Conservation (phyloP, 2,113 vertebrate species). For the Azemiops feae region DNA sequence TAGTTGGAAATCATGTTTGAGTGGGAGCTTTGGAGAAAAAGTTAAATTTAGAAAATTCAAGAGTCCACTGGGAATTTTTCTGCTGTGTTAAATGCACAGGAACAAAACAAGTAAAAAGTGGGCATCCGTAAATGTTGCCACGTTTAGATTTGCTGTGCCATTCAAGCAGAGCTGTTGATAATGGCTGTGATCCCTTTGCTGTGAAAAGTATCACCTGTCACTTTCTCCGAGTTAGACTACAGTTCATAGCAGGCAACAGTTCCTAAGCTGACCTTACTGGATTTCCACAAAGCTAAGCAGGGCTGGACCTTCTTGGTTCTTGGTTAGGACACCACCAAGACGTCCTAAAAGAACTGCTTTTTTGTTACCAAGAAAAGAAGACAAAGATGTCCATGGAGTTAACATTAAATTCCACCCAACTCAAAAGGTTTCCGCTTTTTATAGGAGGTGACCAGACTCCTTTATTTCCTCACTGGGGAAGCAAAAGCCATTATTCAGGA, state of each 20-base stretch:
- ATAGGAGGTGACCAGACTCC: not conserved
- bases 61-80: no score
- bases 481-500: not conserved
- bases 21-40: not conserved
- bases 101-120: not conserved
- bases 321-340: not conserved
- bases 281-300: not conserved
- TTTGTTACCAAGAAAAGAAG: not conserved
- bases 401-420: not conserved
- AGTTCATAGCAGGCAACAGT: not conserved
- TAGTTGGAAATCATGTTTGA: not conserved
- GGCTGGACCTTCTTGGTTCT: not conserved
- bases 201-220: not conserved
- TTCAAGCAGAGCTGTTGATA: not conserved
- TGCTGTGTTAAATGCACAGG: not conserved
- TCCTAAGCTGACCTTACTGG: not conserved
- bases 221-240: not conserved
- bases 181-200: not conserved
- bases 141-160: not conserved
- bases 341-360: not conserved
- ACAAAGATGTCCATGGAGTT: not conserved
- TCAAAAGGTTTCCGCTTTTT: not conserved
- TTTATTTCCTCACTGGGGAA: no score
- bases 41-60: not conserved
- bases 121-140: not conserved